These are phyloP conservation scores for Petrophora chlorosata DNA, from an alignment of 2,888 invertebrate genomes.

Conservation along the genomic window DNA sequence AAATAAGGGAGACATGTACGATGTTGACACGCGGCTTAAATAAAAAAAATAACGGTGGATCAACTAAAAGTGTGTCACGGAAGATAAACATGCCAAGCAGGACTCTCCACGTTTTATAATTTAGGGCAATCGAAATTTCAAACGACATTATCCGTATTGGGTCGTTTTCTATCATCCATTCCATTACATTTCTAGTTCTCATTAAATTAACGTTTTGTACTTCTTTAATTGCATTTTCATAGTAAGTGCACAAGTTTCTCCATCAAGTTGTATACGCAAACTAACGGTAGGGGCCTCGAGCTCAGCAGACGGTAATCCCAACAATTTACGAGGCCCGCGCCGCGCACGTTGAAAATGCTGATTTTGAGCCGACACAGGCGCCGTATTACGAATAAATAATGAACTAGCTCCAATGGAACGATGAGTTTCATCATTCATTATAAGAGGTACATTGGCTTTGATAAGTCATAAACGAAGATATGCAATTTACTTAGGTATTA, in stretches of 20 bases:
- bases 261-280: conserved; percentile 17
- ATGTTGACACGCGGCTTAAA: too few relatives aligned
- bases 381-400: conserved; percentile 37
- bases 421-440: conserved; percentile 32
- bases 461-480: neutral
- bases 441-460: conserved; percentile 1
- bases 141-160: too few relatives aligned
- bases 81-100: too few relatives aligned
- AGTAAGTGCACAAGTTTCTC: conserved; percentile 21
- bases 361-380: conserved; percentile 40
- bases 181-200: too few relatives aligned
- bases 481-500: too few relatives aligned
- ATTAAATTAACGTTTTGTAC: neutral
- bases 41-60: too few relatives aligned
- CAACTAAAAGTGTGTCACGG: too few relatives aligned
- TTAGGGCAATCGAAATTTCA: too few relatives aligned
- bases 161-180: too few relatives aligned
- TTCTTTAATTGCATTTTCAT: conserved; percentile 2
- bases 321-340: conserved; percentile 51
- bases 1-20: too few relatives aligned
- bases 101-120: too few relatives aligned
- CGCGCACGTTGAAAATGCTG: conserved; percentile 38
- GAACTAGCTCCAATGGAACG: conserved; percentile 32
- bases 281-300: conserved; percentile 29
- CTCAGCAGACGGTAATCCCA: conserved; percentile 44